Base-by-base conservation (phyloP, 2,113 vertebrate species). In the Hypomesus transpacificus region DNA sequence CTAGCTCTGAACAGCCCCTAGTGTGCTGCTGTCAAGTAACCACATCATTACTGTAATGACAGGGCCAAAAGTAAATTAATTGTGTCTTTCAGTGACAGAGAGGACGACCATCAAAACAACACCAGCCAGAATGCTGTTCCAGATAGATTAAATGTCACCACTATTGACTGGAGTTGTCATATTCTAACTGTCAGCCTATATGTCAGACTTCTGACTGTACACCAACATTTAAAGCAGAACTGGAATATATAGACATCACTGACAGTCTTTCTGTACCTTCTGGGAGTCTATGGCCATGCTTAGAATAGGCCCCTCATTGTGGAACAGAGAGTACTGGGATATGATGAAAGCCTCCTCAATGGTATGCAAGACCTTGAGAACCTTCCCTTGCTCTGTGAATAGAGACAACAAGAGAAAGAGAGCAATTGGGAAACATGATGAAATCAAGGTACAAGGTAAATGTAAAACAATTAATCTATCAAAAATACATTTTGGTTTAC, bases 301-400 rank as follows among this genome's bases (percentile, higher is more conserved):
- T 0, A 90, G 85, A 68, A 94, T 73, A 0, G 93, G 92, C 1
- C 89, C 89, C 46, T 94, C 90, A 0, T 86, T 87, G 68, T 80
- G 88, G 68, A 94, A 94, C 74, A 93, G 86, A 3, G 91, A 91
- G 51, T 93, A 91, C 76, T 94, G 91, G 0, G 91, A 90, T 56
- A 94, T 88, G 84, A 93, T 89, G 83, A 94, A 92, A 34, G 87
- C 90, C 2, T 89, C 91, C 53, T 90, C 89, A 39, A 75, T 83
- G 77, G 79, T 87, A 67, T 92, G 91, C 13, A 93, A 87, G 54
- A 93, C 92, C 78, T 94, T 94, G 0, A 93, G 87, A 26, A 94
- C 84, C 82, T 93, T 94, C 31, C 93, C 93, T 73, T 91, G 91
- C 14, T 93, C 93, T 94, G 85, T 28, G 14, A 56, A 64, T 46